phyloP scores from a whole-genome alignment of 2,113 vertebrate species.

The Ciconia boyciana region DNA sequence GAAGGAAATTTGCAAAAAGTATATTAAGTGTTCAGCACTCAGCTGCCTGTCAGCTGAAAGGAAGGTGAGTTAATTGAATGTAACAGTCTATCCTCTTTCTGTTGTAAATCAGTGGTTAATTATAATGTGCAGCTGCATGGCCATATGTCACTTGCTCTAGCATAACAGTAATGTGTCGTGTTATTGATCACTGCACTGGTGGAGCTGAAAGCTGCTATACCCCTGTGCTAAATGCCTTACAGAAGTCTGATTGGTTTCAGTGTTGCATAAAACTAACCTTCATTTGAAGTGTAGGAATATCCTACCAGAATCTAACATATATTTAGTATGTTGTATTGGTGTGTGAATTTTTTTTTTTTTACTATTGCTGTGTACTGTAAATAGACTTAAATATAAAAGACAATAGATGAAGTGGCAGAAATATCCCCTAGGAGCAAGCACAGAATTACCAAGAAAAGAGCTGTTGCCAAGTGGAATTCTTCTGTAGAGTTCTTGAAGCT shows the following conservation, averaged over 20 bases:
- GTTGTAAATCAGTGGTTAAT: slow-evolving; percentile 34
- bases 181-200: not conserved
- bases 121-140: not conserved
- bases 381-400: not conserved
- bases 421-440: not conserved
- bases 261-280: not conserved
- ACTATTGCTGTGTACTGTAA: not conserved
- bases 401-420: slow-evolving; percentile 2
- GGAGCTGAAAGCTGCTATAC: not conserved
- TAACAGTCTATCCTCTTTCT: slow-evolving; percentile 25
- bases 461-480: not conserved
- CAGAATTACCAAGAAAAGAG: not conserved
- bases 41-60: slow-evolving; percentile 8
- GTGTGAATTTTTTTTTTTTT: not conserved
- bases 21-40: not conserved
- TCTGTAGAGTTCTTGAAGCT: not conserved
- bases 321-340: not conserved
- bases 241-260: not conserved
- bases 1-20: slow-evolving; percentile 8
- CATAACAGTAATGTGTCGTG: not conserved
- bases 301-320: not conserved
- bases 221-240: not conserved
- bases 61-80: slow-evolving; percentile 28
- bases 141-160: slow-evolving; percentile 34
- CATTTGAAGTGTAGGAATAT: not conserved